Evolutionary conservation across 2,113 vertebrate genomes (phyloP), one percentile per base, ranked within the genome.

Genomic region (Oryzias javanicus): DNA sequence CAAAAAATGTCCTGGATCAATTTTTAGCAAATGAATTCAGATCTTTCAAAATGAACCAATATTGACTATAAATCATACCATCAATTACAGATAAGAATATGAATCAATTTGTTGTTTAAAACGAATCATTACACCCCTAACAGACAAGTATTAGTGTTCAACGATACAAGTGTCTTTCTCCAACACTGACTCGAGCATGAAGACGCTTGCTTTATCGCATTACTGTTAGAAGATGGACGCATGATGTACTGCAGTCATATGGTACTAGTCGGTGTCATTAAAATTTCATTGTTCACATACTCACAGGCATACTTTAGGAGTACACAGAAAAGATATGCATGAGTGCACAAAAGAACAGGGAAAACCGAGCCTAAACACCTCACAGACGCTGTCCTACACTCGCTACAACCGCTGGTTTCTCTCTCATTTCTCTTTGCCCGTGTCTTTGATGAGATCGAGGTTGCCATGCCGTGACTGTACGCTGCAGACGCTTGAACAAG

Each of bases 381-480:
- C 49, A 60, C 42, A 51, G 48, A 69, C 29, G 12, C 72, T 54
- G 42, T 54, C 68, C 55, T 19, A 47, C 67, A 59, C 55, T 67
- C 55, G 59, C 56, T 55, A 5, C 76, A 59, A 75, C 79, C 60
- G 60, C 54, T 42, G 19, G 42, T 64, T 67, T 40, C 25, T 48
- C 67, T 52, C 53, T 57, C 55, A 42, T 60, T 69, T 41, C 73
- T 55, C 54, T 29, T 64, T 63, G 42, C 65, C 55, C 62, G 29
- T 75, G 77, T 57, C 50, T 69, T 71, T 82, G 83, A 83, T 72
- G 83, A 82, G 79, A 89, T 87, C 7, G 68, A 79, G 84, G 78
- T 80, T 90, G 83, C 83, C 85, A 85, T 76, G 81, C 69, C 81
- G 70, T 82, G 81, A 84, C 81, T 81, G 60, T 80, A 72, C 40